Evolutionary conservation across 92 coral and sea anemone species (phyloP), one percentile per base, ranked within the genome.

Genomic region (Umimayanthus kanabou): DNA sequence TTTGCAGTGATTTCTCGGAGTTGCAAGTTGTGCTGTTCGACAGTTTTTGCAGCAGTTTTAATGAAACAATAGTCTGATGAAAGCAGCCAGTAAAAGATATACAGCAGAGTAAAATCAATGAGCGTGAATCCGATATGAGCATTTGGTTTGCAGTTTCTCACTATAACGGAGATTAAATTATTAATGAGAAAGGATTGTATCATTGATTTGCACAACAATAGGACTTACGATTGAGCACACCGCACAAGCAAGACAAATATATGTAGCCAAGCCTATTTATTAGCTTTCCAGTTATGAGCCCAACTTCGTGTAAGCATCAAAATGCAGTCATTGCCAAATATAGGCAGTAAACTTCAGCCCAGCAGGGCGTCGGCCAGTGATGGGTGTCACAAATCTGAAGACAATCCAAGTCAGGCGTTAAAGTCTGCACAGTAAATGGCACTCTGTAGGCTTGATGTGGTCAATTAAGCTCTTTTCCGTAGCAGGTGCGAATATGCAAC

Each of bases 121-220:
- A 78, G 39, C 37, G 28, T 47, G 64, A 83, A 72, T 83, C 78
- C 78, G 87, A 70, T 69, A 28, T 18, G 42, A 83, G 40, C 39
- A 83, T 67, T 65, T 47, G 82, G 89, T 65, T 65, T 85, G 82
- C 70, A 83, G 79, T 79, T 74, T 55, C 2, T 77, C 61, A 82
- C 76, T 90, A 81, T 81, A 76, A 77, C 66, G 80, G 71, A 6
- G 70, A 77, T 65, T 69, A 61, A 79, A 84, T 76, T 65, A 93
- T 93, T 80, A 88, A 87, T 93, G 69, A 93, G 74, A 29, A 81
- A n/a, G 18, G 85, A 82, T 83, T 88, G 88, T 93, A 45, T 80
- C 18, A 67, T 39, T 43, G 89, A 90, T 89, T 88, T 90, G 91
- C 91, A 93, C 94, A 85, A 87, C 88, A 91, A 93, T 92, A 76